These are phyloP conservation scores for Ceyx melanurus DNA, from an alignment of 2,113 vertebrate genomes.

Conservation along the genomic window DNA sequence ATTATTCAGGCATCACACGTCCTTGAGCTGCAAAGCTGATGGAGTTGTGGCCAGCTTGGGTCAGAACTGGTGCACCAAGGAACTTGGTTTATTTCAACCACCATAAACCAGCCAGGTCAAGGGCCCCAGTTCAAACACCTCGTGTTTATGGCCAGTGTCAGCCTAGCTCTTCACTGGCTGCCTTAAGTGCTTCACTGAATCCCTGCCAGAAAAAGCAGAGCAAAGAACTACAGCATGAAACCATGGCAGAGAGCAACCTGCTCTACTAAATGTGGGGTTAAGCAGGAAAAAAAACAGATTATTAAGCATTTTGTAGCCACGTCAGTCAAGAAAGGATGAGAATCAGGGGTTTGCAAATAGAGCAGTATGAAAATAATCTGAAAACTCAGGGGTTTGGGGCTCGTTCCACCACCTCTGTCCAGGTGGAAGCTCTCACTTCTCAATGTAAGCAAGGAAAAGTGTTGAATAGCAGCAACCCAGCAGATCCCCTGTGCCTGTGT, in stretches of 20 bases:
- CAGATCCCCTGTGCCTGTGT: neutral
- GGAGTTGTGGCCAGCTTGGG: neutral
- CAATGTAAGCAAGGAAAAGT: accelerated
- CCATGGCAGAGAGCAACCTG: neutral
- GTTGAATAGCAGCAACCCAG: neutral
- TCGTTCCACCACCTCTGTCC: neutral
- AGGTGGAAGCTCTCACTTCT: accelerated
- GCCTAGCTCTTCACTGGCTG: neutral
- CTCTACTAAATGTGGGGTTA: neutral
- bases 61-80: neutral
- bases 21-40: neutral
- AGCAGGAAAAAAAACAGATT: neutral
- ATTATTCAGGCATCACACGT: neutral
- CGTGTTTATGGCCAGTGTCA: neutral
- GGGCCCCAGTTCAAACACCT: neutral
- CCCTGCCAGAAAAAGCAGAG: neutral
- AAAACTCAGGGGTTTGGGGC: neutral
- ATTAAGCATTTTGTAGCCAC: neutral
- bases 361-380: neutral
- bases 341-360: neutral
- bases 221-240: neutral
- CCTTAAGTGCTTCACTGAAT: neutral
- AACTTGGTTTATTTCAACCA: neutral
- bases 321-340: too few relatives aligned
- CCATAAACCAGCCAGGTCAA: neutral